phyloP scores from a whole-genome alignment of 2,113 vertebrate species.

The Amphilophus citrinellus region DNA sequence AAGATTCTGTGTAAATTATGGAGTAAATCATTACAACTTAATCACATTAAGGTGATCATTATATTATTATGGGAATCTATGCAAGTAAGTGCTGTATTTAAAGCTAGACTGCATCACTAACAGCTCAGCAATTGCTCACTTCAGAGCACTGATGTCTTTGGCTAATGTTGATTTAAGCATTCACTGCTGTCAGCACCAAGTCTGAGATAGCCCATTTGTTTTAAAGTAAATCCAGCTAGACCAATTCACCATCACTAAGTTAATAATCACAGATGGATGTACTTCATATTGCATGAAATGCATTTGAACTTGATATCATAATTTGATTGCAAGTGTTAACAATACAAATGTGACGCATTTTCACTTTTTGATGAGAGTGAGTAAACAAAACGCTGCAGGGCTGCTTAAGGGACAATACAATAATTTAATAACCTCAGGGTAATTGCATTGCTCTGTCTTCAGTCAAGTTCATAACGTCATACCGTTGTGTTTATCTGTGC shows the following conservation, averaged over 20 bases:
- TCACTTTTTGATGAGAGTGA: constrained; percentile 38
- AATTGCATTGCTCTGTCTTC: constrained; percentile 48
- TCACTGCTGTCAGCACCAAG: constrained; percentile 56
- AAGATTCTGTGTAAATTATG: constrained; percentile 24
- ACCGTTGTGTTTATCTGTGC: constrained; percentile 23
- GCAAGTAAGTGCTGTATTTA: constrained; percentile 40
- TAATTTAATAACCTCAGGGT: constrained; percentile 34
- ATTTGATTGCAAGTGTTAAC: constrained; percentile 54
- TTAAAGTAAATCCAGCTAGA: constrained; percentile 57
- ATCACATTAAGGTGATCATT: constrained; percentile 52
- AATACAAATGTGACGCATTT: constrained; percentile 52
- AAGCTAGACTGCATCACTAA: constrained; percentile 43
- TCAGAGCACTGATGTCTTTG: constrained; percentile 40
- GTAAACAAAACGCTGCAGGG: constrained; percentile 41
- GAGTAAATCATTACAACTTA: constrained; percentile 42
- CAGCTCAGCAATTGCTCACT: constrained; percentile 53
- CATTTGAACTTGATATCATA: constrained; percentile 54
- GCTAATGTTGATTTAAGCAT: constrained; percentile 71
- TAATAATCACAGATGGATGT: constrained; percentile 70
- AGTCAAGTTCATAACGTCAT: constrained; percentile 32
- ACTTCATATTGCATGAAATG: constrained; percentile 65
- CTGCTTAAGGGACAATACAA: constrained; percentile 33
- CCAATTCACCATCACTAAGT: constrained; percentile 58
- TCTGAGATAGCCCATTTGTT: constrained; percentile 58
- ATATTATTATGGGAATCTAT: constrained; percentile 37